These are phyloP conservation scores for Junonia oenone DNA, from an alignment of 2,888 invertebrate species.

Conservation along the genomic window DNA sequence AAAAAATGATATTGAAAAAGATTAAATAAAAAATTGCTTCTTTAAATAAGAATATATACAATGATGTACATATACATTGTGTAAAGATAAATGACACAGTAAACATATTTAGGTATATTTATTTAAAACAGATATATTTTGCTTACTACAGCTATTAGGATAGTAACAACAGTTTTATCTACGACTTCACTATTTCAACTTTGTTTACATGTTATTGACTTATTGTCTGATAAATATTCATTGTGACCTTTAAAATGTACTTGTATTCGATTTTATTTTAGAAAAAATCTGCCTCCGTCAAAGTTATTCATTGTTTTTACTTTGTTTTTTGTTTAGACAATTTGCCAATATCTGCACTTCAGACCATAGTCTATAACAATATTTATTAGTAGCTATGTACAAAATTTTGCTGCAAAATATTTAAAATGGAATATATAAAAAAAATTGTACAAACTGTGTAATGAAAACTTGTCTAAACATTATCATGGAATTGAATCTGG, in stretches of 20 bases:
- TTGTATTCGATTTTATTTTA: neutral
- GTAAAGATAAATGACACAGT: neutral
- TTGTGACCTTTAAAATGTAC: slow-evolving; percentile 1
- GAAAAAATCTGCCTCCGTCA: neutral
- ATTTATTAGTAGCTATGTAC: too few species aligned
- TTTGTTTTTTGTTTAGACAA: too few species aligned
- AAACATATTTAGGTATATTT: neutral
- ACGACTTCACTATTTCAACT: neutral
- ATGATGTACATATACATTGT: neutral
- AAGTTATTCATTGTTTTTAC: neutral
- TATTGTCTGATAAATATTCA: slow-evolving; percentile 14
- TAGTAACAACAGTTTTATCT: neutral
- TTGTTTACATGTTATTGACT: slow-evolving; percentile 19
- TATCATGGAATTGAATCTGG: too few species aligned
- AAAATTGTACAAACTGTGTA: too few species aligned
- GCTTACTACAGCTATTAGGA: neutral
- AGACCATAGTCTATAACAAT: too few species aligned
- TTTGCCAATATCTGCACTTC: too few species aligned
- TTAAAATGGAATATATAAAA: too few species aligned
- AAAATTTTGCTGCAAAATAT: too few species aligned
- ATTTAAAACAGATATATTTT: neutral
- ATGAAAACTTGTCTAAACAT: too few species aligned
- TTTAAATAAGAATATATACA: too few species aligned
- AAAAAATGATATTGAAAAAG: too few species aligned
- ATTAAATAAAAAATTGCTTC: too few species aligned